These are phyloP conservation scores for Melanargia galathea DNA, from an alignment of 2,888 invertebrate genomes.

Conservation along the genomic window DNA sequence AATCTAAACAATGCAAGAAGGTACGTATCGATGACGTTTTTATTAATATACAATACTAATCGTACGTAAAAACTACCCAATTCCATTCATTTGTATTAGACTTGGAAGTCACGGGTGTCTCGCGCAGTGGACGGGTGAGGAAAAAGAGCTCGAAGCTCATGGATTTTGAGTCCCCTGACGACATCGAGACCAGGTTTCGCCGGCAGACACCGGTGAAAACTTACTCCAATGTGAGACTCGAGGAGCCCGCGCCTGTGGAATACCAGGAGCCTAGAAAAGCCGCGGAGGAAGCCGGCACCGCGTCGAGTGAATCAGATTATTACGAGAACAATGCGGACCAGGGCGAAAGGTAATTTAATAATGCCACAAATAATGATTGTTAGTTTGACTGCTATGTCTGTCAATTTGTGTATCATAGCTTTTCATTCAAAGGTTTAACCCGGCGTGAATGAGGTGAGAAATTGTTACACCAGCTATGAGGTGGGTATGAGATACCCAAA, in stretches of 20 bases:
- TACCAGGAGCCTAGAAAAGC: slow-evolving; percentile 52
- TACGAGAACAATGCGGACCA: slow-evolving; percentile 74
- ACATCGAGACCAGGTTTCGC: slow-evolving; percentile 85
- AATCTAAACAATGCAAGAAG: slow-evolving; percentile 35
- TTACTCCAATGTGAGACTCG: slow-evolving; percentile 53
- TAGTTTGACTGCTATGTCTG: too few relatives aligned
- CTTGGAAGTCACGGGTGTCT: slow-evolving; percentile 92
- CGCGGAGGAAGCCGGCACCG: slow-evolving; percentile 62
- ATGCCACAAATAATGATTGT: too few relatives aligned
- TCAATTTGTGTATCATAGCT: too few relatives aligned
- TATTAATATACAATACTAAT: neutral
- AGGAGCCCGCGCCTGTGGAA: slow-evolving; percentile 55
- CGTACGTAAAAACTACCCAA: neutral
- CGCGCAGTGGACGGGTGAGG: slow-evolving; percentile 93
- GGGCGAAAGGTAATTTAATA: slow-evolving; percentile 67
- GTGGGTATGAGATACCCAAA: too few relatives aligned
- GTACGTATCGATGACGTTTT: slow-evolving; percentile 6
- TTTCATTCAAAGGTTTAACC: too few relatives aligned
- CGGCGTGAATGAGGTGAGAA: too few relatives aligned
- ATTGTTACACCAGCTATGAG: too few relatives aligned
- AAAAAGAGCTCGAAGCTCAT: slow-evolving; percentile 97
- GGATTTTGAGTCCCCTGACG: slow-evolving; percentile 96
- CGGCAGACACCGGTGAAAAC: slow-evolving; percentile 67
- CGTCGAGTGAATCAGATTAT: slow-evolving; percentile 74
- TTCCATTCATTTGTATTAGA: slow-evolving; percentile 62